phyloP scores from a whole-genome alignment of 2,113 vertebrate species.

The Menura novaehollandiae region DNA sequence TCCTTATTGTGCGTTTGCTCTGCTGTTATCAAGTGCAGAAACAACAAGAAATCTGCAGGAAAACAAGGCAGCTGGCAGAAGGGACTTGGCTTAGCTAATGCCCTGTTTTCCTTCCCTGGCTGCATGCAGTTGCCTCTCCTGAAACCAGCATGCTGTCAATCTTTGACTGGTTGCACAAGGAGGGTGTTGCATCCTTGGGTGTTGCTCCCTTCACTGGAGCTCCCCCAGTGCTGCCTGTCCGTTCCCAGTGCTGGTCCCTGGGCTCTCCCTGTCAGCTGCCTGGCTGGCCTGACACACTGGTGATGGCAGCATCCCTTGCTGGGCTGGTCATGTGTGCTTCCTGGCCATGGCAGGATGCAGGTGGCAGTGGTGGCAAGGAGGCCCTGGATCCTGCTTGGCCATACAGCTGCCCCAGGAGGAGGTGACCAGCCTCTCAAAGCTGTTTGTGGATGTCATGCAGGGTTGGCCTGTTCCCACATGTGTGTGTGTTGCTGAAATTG shows the following conservation, averaged over 20 bases:
- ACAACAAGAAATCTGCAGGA: neutral
- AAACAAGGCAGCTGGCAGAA: neutral
- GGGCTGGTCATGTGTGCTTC: neutral
- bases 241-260: neutral
- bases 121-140: neutral
- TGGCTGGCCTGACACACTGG: accelerated
- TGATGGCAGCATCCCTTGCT: neutral
- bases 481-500: neutral
- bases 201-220: neutral
- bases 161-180: neutral
- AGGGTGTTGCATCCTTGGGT: neutral
- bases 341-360: neutral
- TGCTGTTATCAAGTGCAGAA: neutral
- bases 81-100: neutral
- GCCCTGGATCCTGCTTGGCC: accelerated
- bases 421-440: neutral
- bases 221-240: neutral
- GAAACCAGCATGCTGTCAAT: neutral
- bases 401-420: neutral
- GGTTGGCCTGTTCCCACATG: neutral
- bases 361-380: neutral
- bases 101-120: neutral
- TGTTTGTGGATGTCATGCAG: neutral
- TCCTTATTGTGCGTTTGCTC: neutral
- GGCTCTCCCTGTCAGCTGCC: neutral